Base-by-base conservation (phyloP, 64 coral and sea anemone species). In the Orbicella faveolata region DNA sequence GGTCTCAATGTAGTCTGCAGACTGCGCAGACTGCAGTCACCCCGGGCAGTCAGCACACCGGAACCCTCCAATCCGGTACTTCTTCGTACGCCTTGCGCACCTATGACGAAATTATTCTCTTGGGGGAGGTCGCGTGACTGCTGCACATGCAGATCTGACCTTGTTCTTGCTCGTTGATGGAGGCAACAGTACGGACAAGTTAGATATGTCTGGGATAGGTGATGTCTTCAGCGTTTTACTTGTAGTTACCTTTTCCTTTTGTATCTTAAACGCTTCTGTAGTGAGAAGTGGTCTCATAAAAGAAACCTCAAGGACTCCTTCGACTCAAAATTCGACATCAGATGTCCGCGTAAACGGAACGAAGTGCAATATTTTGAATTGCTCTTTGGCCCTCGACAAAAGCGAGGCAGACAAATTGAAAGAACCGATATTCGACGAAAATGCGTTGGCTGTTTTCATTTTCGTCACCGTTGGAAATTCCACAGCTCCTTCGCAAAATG, bases 371-470 rank as follows among this genome's bases (percentile, higher is more conserved):
- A 84, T 9, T 7, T 65, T 66, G 36, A 23, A 66, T 4, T 85
- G 82, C 61, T 72, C 82, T 3, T 26, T 85, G 19, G 21, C 65
- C 39, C 13, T 85, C 9, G n/a, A 73, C 65, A 36, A 21, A 12
- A 70, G 37, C 21, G 88, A 88, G 20, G 79, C 76, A 1, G 78
- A 25, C 13, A 52, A 44, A 2, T 91, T 97, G 57, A 83, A 41
- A 54, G 37, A 59, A 0, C 26, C 79, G 2, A 70, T 96, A 51
- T 26, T 67, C 39, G 20, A 88, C 5, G 17, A 83, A 41, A 51
- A 91, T 25, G 95, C 95, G 41, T 77, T 97, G 52, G 95, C 88
- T 17, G 67, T 97, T 33, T 97, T 97, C 75, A 88, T 94, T 75
- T 83, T 87, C 54, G 83, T 94, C 35, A 94, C 88, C 44, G 23